Evolutionary conservation across 2,888 invertebrate species (phyloP).

Genomic region (Alloscopus bannaensis): DNA sequence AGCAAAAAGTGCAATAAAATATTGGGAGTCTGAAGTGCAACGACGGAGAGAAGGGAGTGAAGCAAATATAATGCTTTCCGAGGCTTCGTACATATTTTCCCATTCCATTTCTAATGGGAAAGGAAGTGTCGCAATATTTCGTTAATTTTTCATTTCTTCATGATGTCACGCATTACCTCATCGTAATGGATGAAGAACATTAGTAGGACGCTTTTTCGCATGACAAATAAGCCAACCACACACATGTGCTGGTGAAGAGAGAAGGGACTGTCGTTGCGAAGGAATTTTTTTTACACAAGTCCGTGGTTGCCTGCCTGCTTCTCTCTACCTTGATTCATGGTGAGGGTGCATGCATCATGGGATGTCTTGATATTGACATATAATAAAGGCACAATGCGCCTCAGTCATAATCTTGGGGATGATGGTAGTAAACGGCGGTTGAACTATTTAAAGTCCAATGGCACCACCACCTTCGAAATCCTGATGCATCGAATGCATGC

Average conservation of each 20-base stretch:
- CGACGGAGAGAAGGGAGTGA: not conserved
- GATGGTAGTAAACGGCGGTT: constrained; percentile 23
- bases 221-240: not conserved
- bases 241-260: too few species aligned
- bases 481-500: not conserved
- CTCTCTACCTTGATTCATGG: too few species aligned
- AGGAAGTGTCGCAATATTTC: constrained; percentile 66
- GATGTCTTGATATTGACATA: constrained; percentile 43
- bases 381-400: constrained; percentile 27
- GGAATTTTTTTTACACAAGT: too few species aligned
- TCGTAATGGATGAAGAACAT: constrained; percentile 20
- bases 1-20: too few species aligned
- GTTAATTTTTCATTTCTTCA: constrained; percentile 66
- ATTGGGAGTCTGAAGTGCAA: too few species aligned
- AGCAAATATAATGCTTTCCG: not conserved
- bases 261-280: too few species aligned
- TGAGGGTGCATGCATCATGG: too few species aligned
- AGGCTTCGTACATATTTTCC: constrained; percentile 32
- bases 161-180: constrained; percentile 52
- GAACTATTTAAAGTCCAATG: constrained; percentile 63
- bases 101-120: constrained; percentile 58
- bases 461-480: constrained; percentile 50
- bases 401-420: constrained; percentile 12
- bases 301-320: too few species aligned
- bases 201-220: not conserved